These are phyloP conservation scores for Craniophora ligustri DNA, from an alignment of 2,888 invertebrate species.

Conservation along the genomic window DNA sequence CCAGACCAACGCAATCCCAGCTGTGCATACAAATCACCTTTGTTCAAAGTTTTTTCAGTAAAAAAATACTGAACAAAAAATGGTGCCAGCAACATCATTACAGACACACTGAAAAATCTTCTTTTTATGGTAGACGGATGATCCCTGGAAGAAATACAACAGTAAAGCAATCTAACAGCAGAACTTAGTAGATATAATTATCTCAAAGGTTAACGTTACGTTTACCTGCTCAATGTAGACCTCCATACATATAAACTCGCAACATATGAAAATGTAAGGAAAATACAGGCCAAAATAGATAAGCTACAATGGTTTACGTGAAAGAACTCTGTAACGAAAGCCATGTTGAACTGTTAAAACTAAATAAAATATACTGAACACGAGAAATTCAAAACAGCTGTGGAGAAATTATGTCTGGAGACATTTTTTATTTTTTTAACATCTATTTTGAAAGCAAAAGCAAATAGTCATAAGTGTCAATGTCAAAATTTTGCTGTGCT, in stretches of 20 bases:
- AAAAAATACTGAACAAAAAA: slow-evolving; percentile 93
- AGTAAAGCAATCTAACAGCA: no score
- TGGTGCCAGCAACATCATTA: slow-evolving; percentile 94
- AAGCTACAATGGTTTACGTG: slow-evolving; percentile 81
- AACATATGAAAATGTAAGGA: slow-evolving; percentile 94
- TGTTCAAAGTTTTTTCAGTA: slow-evolving; percentile 88
- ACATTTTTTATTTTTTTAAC: not conserved
- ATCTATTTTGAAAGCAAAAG: not conserved
- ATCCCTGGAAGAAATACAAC: slow-evolving; percentile 89
- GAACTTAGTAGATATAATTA: no score
- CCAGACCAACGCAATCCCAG: slow-evolving; percentile 94
- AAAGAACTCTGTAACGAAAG: slow-evolving; percentile 58
- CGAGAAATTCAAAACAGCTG: slow-evolving; percentile 17
- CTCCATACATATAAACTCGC: slow-evolving; percentile 97
- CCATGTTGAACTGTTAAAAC: slow-evolving; percentile 45
- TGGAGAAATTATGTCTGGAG: no score
- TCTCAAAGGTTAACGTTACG: not conserved
- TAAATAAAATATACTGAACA: slow-evolving; percentile 34
- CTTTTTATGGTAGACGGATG: slow-evolving; percentile 96
- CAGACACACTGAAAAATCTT: slow-evolving; percentile 95
- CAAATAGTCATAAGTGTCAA: not conserved
- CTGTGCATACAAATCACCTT: slow-evolving; percentile 90
- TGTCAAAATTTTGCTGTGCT: not conserved
- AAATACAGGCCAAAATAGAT: slow-evolving; percentile 92
- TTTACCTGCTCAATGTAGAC: slow-evolving; percentile 92